A percentile compares a stretch with the other conserved stretches of the same genome.
Evolutionary conservation across 2,797 vertebrate species (phyloP).

Genomic region (Ctenopoma multispine): DNA sequence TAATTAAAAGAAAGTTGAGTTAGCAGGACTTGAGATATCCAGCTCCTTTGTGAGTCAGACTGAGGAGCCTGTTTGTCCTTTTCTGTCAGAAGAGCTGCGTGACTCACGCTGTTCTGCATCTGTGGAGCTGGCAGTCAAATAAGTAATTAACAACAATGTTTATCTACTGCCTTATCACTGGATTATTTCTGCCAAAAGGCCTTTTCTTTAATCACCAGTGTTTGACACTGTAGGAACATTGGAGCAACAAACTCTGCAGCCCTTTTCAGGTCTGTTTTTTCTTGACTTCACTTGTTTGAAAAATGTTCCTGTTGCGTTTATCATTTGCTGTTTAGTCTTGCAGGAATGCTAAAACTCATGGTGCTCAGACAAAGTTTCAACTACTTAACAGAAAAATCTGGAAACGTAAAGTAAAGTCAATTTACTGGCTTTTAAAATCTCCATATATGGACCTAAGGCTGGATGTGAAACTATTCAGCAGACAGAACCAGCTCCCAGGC

Average conservation of each 20-base stretch:
- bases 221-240: not conserved
- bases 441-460: slow-evolving; percentile 47
- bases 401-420: slow-evolving; percentile 6
- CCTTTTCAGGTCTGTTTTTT: not conserved
- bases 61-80: not conserved
- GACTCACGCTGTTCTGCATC: not conserved
- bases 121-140: not conserved
- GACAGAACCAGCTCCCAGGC: slow-evolving; percentile 39
- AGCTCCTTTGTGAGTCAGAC: not conserved
- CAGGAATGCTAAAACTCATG: not conserved
- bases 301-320: not conserved
- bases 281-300: not conserved
- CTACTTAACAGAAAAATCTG: slow-evolving; percentile 17
- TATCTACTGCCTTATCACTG: not conserved
- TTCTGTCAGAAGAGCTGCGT: not conserved
- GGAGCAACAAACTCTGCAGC: not conserved
- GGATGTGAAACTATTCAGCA: slow-evolving; percentile 39
- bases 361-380: not conserved
- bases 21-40: too few species aligned
- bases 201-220: not conserved
- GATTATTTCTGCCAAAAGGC: not conserved
- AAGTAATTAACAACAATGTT: not conserved
- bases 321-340: not conserved
- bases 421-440: slow-evolving; percentile 33
- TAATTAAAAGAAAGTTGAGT: not conserved